Evolutionary conservation across 2,113 vertebrate species (phyloP).

Genomic region (Pagrus major): DNA sequence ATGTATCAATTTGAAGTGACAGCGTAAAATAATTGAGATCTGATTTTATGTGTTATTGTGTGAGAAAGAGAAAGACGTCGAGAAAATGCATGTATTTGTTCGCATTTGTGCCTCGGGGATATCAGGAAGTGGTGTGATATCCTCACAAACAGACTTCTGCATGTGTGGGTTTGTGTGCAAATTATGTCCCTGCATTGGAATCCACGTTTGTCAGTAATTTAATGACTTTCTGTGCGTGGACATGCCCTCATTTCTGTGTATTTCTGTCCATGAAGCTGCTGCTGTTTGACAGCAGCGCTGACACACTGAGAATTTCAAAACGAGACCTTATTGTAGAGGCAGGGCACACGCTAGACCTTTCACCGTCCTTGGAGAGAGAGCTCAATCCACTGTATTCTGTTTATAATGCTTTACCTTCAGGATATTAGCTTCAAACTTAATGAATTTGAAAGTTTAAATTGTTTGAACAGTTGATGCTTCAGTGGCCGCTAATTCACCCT

Average conservation of each 20-base stretch:
- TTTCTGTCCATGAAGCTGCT: neutral
- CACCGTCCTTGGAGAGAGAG: conserved; percentile 34
- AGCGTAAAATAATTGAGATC: conserved; percentile 44
- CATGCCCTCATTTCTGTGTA: neutral
- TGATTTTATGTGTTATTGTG: conserved; percentile 20
- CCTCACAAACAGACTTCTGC: neutral
- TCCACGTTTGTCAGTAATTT: neutral
- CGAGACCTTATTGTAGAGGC: conserved; percentile 23
- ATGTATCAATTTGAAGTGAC: conserved; percentile 63
- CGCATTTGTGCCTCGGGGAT: neutral
- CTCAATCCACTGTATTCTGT: neutral
- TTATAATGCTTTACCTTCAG: neutral
- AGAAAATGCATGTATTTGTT: conserved; percentile 3
- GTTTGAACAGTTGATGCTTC: conserved; percentile 17
- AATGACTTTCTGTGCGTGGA: neutral
- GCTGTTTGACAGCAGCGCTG: conserved; percentile 44
- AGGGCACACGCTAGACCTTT: conserved; percentile 32
- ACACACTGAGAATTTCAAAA: conserved; percentile 34
- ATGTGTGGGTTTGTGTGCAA: neutral
- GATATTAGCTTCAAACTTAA: neutral
- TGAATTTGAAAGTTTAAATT: conserved; percentile 31
- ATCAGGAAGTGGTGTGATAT: neutral
- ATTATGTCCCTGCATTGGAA: neutral
- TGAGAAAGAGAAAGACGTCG: neutral
- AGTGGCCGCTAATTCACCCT: neutral